Percentiles rank a stretch among this genome's conserved stretches.
phyloP scores from a whole-genome alignment of 1,140 invertebrate species.

The Trichoplusia ni region DNA sequence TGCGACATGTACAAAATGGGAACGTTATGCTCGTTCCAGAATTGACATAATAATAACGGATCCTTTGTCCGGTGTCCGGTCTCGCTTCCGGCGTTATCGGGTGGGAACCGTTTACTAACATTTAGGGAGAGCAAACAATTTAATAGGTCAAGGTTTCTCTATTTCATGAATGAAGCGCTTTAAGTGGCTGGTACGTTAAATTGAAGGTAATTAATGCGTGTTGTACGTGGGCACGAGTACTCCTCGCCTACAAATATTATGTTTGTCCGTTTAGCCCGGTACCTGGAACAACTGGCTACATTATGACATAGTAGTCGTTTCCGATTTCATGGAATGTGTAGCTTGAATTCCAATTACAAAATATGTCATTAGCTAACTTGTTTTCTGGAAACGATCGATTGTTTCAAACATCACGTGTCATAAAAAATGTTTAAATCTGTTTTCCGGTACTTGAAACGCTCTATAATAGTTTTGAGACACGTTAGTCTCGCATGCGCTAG shows the following conservation, averaged over 20 bases:
- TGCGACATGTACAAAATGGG: constrained; percentile 24
- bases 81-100: constrained; percentile 59
- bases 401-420: no score
- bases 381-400: no score
- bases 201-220: constrained; percentile 45
- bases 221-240: neutral
- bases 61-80: constrained; percentile 67
- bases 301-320: neutral
- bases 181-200: constrained; percentile 41
- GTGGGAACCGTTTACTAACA: constrained; percentile 53
- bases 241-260: constrained; percentile 7
- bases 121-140: constrained; percentile 63
- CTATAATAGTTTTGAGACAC: neutral
- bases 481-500: neutral
- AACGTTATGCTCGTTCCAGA: constrained; percentile 36
- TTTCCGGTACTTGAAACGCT: neutral
- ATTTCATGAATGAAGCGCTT: constrained; percentile 42
- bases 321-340: neutral
- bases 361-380: no score
- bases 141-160: constrained; percentile 65
- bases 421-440: no score
- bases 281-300: neutral
- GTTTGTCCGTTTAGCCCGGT: neutral
- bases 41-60: constrained; percentile 66
- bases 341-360: no score